Evolutionary conservation across 2,888 invertebrate species (phyloP), one percentile per base, ranked within the genome.

Genomic region (Zaprionus bogoriensis): DNA sequence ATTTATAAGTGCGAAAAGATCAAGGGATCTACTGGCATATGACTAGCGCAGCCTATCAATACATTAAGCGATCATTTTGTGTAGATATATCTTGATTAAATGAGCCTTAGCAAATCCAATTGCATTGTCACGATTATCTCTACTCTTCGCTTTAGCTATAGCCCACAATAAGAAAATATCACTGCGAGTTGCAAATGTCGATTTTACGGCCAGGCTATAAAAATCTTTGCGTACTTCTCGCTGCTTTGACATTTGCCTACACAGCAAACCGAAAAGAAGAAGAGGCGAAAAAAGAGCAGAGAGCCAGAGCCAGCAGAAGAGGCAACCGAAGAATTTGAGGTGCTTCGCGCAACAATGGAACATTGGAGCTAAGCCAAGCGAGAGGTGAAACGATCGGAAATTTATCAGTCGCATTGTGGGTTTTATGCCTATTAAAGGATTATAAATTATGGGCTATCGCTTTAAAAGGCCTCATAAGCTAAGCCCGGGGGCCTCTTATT

Each of bases 341-440:
- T 71, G 50, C 39, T 32, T 47, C 25, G 10, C 52, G 47, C 63
- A 74, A 74, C 74, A 72, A 73, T 73, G 74, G 52, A 46, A 20
- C 48, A 50, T 45, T 55, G 46, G 38, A 27, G 19, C 53, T 41
- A 51, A 54, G 32, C 53, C 50, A 38, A n/a, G 10, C n/a, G 27
- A 41, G 14, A 9, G 41, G 52, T 42, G 60, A 70, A 70, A 71
- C 58, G 74, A 59, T 52, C 58, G 28, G 45, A 63, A 74, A 72
- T 74, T 74, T 72, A 74, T 72, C 71, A 72, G 74, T 45, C 57
- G 52, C 69, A 63, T 72, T 72, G 71, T 72, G 68, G 50, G 32
- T 47, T 72, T 72, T 55, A 64, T 72, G 59, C 50, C 87, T 66
- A 85, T 82, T 85, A 87, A 85, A 78, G 86, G 87, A 85, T 82